Base-by-base conservation (phyloP, 2,888 invertebrate species). In the Xestoiulus laeticollis region DNA sequence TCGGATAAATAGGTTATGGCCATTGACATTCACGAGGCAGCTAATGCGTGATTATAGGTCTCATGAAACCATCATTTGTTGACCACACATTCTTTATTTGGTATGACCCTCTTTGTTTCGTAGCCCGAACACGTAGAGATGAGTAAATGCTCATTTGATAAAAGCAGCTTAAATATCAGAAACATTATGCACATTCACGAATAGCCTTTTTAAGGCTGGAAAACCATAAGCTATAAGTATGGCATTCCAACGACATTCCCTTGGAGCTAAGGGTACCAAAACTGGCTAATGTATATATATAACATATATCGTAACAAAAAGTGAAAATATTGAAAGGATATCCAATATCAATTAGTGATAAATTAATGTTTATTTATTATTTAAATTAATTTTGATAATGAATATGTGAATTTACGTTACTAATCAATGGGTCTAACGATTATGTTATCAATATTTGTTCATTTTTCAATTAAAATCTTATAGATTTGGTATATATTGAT, bases 11-110 rank as follows among this genome's bases (percentile, higher is more conserved):
- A 78, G 78, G 22, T 30, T 78, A 78, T 78, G 78, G 22, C 78
- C 78, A 78, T 78, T 30, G 78, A 26, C 30, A 78, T 78, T 78
- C 78, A 78, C 30, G 14, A 30, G 26, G 30, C 78, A 30, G 30
- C 78, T 14, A 78, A 30, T 14, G 78, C 30, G 78, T 26, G 26
- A 78, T 78, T 14, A 78, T 10, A 26, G 30, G 78, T 3, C 78
- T 78, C 26, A 78, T 78, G 78, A 30, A 78, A 78, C 78, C 78
- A 22, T 30, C 78, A 78, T 78, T 78, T 78, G 78, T 78, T 26
- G 30, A 78, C 26, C 78, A 78, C 26, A 30, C 78, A 78, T 78
- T 22, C 68, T 68, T 68, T 78, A 78, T 78, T 78, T 30, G 30
- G 78, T 30, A 14, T 78, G 78, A 78, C 26, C 22, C 30, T 26